Base-by-base conservation (phyloP, 1,140 invertebrate genomes). In the Zophobas atratus region DNA sequence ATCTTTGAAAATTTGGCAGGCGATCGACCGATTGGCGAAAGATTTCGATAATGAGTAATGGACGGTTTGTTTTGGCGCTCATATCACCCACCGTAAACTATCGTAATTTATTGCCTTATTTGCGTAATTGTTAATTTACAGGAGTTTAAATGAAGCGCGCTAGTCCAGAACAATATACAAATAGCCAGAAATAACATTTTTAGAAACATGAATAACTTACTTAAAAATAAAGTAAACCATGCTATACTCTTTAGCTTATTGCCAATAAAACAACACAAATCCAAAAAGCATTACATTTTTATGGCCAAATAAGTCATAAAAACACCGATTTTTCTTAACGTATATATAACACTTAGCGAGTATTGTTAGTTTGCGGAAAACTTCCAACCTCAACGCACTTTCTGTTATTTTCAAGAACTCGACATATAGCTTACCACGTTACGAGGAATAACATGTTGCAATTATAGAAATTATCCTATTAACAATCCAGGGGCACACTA, bases 201-300 rank as follows among this genome's bases (percentile, higher is more conserved):
- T 73, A 73, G 71, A 73, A 73, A 73, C 71, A 73, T 73, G 71
- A 73, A 73, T 73, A 73, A 73, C 49, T 73, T 73, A 73, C 71
- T 73, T 73, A 73, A 73, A 73, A 73, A 73, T 73, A 73, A 73
- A 73, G 51, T 73, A 73, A 73, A 73, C 71, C 71, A 73, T 56
- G 71, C 71, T 73, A 73, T 73, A 53, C 49, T 73, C 49, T 73
- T 73, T 38, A 73, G 55, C 49, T 73, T 53, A 73, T 73, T 73
- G 71, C 71, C 71, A 73, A 73, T 73, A 73, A 73, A 73, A 73
- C 71, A 73, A 73, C 55, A 72, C 39, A 67, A 67, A 67, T 67
- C 60, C 60, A 67, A 67, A 67, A 67, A 67, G 60, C 60, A 67
- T 67, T 67, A 67, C 60, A 39, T 67, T 67, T 46, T 67, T 67